Evolutionary conservation across 1,140 invertebrate genomes (phyloP).

Genomic region (Drosophila tristis): DNA sequence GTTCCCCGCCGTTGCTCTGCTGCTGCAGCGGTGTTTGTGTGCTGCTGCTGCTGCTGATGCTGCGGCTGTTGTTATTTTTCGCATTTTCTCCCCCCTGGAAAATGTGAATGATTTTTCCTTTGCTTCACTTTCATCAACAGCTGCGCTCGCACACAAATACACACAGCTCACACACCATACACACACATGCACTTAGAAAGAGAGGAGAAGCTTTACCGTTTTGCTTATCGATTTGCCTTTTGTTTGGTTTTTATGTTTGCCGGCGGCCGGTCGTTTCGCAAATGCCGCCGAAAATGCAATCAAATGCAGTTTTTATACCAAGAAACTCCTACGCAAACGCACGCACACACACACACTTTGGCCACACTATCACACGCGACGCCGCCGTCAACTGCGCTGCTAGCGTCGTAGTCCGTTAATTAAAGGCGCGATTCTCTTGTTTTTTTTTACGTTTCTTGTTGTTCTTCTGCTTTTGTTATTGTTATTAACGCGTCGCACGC

Average conservation of each 20-base stretch:
- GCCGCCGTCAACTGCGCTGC: conserved; percentile 48
- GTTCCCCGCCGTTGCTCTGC: conserved; percentile 2
- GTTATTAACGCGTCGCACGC: conserved; percentile 70
- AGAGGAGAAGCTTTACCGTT: conserved; percentile 63
- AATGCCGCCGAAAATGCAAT: conserved; percentile 80
- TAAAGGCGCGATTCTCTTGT: conserved; percentile 63
- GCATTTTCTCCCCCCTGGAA: conserved; percentile 52
- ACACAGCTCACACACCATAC: conserved; percentile 1
- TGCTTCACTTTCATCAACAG: conserved; percentile 77
- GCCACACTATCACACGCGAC: conserved; percentile 24
- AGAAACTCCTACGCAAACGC: conserved; percentile 9
- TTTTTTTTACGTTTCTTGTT: conserved; percentile 35
- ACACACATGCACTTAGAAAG: conserved; percentile 1
- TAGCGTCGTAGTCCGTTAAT: conserved; percentile 63
- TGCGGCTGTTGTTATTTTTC: conserved; percentile 49
- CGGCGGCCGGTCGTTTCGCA: conserved; percentile 61
- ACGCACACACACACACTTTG: conserved; percentile 15
- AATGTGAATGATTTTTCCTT: conserved; percentile 70
- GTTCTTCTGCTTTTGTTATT: conserved; percentile 63
- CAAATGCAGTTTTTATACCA: conserved; percentile 75
- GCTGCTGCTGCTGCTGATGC: conserved; percentile 18
- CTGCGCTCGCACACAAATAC: conserved; percentile 62
- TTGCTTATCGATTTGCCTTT: conserved; percentile 18
- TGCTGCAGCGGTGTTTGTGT: conserved; percentile 27
- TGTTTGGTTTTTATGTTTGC: conserved; percentile 56